Percentiles rank a stretch among this genome's conserved stretches.
phyloP scores from a whole-genome alignment of 1,140 invertebrate genomes.

The Cecropterus lyciades region DNA sequence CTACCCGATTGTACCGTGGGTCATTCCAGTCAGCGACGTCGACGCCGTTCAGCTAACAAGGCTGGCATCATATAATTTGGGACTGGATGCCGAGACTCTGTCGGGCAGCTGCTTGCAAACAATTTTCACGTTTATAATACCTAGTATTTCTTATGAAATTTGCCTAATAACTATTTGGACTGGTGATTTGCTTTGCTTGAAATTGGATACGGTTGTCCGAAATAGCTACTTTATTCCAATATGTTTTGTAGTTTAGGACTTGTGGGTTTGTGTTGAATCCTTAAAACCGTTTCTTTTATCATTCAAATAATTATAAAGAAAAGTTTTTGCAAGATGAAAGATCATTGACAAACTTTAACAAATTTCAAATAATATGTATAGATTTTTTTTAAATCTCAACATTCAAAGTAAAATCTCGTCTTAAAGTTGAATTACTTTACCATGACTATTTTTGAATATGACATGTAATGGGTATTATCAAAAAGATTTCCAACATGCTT shows the following conservation, averaged over 20 bases:
- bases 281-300: no score
- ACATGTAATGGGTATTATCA: conserved; percentile 15
- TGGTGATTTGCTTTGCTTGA: not conserved
- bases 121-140: conserved; percentile 73
- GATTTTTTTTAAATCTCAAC: not conserved
- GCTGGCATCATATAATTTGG: conserved; percentile 66
- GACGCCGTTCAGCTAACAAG: conserved; percentile 59
- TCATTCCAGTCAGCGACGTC: conserved; percentile 27
- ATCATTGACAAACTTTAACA: no score
- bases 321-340: no score
- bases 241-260: no score
- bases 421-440: conserved; percentile 13
- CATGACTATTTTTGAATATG: not conserved
- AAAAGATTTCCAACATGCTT: conserved; percentile 6
- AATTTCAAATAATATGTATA: no score
- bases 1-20: conserved; percentile 17
- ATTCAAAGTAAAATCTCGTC: not conserved
- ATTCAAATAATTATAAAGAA: no score
- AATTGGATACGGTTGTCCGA: no score
- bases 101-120: conserved; percentile 60
- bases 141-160: conserved; percentile 9
- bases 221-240: no score
- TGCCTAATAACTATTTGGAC: not conserved
- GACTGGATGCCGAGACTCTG: conserved; percentile 49
- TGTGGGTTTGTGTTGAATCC: no score